Conservation (phyloP, 2,888 invertebrate genomes). For the Leptodirus hochenwartii region DNA sequence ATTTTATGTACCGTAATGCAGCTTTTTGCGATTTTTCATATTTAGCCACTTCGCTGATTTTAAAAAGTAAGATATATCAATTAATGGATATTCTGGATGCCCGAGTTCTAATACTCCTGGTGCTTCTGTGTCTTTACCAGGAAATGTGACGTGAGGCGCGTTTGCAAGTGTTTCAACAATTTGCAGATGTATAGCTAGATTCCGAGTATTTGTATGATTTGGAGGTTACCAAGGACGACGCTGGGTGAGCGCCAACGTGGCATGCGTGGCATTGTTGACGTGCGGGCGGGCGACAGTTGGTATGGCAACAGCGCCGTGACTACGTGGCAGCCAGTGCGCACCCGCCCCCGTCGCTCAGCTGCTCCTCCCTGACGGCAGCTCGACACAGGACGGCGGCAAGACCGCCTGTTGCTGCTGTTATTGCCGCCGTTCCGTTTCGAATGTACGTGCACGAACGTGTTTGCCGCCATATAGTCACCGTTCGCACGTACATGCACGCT, state of each 20-base stretch:
- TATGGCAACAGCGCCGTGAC: conserved; percentile 21
- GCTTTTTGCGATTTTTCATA: too few relatives aligned
- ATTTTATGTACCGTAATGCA: too few relatives aligned
- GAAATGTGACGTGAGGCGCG: too few relatives aligned
- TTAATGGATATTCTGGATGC: too few relatives aligned
- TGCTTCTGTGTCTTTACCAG: too few relatives aligned
- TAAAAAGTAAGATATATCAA: too few relatives aligned
- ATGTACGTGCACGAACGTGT: conserved; percentile 14
- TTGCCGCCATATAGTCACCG: conserved; percentile 7
- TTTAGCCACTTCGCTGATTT: too few relatives aligned
- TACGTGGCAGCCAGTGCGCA: conserved; percentile 23
- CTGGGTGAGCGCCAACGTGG: conserved; percentile 10
- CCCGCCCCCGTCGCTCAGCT: conserved; percentile 16
- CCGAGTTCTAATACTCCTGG: too few relatives aligned
- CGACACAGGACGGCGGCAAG: conserved; percentile 17
- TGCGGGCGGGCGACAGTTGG: conserved; percentile 24
- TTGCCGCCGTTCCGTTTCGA: conserved; percentile 21
- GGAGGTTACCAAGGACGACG: conserved; percentile 25
- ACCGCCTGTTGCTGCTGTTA: conserved; percentile 30
- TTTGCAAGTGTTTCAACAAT: too few relatives aligned
- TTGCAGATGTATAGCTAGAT: too few relatives aligned
- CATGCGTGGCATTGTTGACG: conserved; percentile 20
- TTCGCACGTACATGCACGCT: not conserved
- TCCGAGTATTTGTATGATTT: too few relatives aligned
- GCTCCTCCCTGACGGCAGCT: conserved; percentile 25